These are phyloP conservation scores for Parazoanthus atlanticus DNA, from an alignment of 92 coral and sea anemone genomes.

Conservation along the genomic window DNA sequence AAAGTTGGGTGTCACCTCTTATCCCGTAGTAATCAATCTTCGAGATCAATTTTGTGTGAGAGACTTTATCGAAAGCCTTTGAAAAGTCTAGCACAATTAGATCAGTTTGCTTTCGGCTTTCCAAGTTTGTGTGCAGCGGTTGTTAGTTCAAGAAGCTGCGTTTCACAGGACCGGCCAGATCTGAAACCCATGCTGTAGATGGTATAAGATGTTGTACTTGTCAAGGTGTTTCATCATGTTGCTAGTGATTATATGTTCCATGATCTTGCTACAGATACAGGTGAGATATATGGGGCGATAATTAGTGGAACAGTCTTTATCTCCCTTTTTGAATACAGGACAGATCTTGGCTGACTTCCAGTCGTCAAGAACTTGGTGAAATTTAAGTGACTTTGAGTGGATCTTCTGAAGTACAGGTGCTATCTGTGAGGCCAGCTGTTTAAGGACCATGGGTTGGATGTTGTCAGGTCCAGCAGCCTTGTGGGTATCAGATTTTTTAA, in stretches of 20 bases:
- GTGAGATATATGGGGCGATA: conserved; percentile 33
- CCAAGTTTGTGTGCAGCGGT: too few relatives aligned
- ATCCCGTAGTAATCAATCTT: too few relatives aligned
- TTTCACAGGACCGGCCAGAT: conserved; percentile 6
- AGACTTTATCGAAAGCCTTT: too few relatives aligned
- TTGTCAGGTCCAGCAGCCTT: conserved; percentile 27
- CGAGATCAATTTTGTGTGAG: too few relatives aligned
- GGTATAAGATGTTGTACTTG: conserved; percentile 5
- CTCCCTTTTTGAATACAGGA: conserved; percentile 26
- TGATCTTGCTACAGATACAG: conserved; percentile 13
- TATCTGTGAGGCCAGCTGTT: conserved; percentile 20
- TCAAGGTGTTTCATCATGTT: conserved; percentile 23
- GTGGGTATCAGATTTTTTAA: conserved; percentile 6
- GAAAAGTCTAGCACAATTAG: too few relatives aligned
- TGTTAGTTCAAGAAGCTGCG: too few relatives aligned
- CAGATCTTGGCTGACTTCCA: conserved; percentile 21
- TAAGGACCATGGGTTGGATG: conserved; percentile 33
- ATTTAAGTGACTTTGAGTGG: conserved; percentile 7
- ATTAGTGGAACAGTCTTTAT: conserved; percentile 19
- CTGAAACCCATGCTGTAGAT: conserved; percentile 29
- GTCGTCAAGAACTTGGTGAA: conserved; percentile 26
- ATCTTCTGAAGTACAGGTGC: conserved; percentile 30
- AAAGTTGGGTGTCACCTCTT: too few relatives aligned
- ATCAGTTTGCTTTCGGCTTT: too few relatives aligned
- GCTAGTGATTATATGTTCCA: conserved; percentile 38